Evolutionary conservation across 92 coral and sea anemone species (phyloP).

Genomic region (Epizoanthus rinbou): DNA sequence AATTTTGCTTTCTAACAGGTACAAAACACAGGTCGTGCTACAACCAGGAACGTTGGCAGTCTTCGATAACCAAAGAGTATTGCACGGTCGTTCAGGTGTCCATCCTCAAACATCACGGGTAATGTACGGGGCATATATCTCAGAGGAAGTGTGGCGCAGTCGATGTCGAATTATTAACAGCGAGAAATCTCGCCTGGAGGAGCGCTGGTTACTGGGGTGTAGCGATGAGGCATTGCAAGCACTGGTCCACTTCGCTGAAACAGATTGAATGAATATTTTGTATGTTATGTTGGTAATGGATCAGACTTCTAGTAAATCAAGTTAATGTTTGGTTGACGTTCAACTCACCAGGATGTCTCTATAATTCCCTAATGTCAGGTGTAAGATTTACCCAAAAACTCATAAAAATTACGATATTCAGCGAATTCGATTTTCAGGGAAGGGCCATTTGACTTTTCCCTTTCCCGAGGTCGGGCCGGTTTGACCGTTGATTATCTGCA

Average conservation of each 20-base stretch:
- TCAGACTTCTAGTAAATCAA: too few species aligned
- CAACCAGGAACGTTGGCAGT: slow-evolving; percentile 25
- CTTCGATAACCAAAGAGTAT: slow-evolving; percentile 26
- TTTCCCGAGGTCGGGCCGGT: too few species aligned
- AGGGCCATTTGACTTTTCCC: too few species aligned
- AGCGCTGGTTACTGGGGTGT: slow-evolving; percentile 22
- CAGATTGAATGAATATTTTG: background rate
- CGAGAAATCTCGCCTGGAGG: slow-evolving; percentile 18
- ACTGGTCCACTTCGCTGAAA: slow-evolving; percentile 21
- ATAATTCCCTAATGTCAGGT: too few species aligned
- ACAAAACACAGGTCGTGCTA: slow-evolving; percentile 19
- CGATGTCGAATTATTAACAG: slow-evolving; percentile 35
- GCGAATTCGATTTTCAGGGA: too few species aligned
- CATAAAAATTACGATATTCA: too few species aligned
- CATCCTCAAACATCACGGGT: slow-evolving; percentile 34
- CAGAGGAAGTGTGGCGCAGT: slow-evolving; percentile 41
- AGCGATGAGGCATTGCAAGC: slow-evolving; percentile 32
- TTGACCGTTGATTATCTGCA: too few species aligned
- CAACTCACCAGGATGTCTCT: too few species aligned
- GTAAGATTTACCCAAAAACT: too few species aligned
- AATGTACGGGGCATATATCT: slow-evolving; percentile 36
- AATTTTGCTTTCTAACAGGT: background rate
- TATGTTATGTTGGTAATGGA: too few species aligned
- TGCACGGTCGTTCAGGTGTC: slow-evolving; percentile 41
- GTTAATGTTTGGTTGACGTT: too few species aligned